Conservation (phyloP, 2,888 invertebrate genomes). For the Disparrhopalites patrizii region DNA sequence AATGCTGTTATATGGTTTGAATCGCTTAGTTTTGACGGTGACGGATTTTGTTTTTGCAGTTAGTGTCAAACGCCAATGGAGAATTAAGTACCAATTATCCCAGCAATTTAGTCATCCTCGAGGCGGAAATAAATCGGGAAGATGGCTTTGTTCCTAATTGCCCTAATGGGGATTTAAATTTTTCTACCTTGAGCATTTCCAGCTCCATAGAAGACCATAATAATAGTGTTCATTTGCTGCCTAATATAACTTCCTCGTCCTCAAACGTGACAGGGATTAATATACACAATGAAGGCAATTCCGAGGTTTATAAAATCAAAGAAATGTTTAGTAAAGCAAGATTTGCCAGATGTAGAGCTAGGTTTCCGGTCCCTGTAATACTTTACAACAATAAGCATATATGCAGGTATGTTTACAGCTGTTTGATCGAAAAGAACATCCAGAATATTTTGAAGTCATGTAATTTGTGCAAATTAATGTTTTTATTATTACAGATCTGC, state of each 20-base stretch:
- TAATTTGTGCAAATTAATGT: not conserved
- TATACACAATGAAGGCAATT: slow-evolving; percentile 48
- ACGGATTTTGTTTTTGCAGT: slow-evolving; percentile 49
- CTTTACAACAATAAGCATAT: slow-evolving; percentile 68
- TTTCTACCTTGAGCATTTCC: not conserved
- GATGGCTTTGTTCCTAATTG: not conserved
- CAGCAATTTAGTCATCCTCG: slow-evolving; percentile 63
- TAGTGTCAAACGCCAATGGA: slow-evolving; percentile 63
- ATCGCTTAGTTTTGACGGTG: not conserved
- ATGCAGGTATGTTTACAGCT: slow-evolving; percentile 57
- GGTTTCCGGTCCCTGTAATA: slow-evolving; percentile 74
- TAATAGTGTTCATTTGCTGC: slow-evolving; percentile 20
- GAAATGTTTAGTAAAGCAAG: slow-evolving; percentile 65
- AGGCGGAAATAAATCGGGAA: slow-evolving; percentile 49
- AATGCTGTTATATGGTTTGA: too few species aligned
- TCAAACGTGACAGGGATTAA: slow-evolving; percentile 20
- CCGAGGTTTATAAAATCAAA: slow-evolving; percentile 58
- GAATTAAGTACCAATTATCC: slow-evolving; percentile 69
- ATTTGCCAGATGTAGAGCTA: slow-evolving; percentile 68
- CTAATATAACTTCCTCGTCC: slow-evolving; percentile 13
- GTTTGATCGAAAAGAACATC: too few species aligned
- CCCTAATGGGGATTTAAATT: not conserved
- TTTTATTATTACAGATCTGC: slow-evolving; percentile 62
- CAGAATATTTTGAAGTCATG: too few species aligned
- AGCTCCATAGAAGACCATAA: slow-evolving; percentile 14